Percentiles rank a stretch among this genome's conserved stretches.
Conservation (phyloP, 1,140 invertebrate genomes). For the Drosophila oshimai region DNA sequence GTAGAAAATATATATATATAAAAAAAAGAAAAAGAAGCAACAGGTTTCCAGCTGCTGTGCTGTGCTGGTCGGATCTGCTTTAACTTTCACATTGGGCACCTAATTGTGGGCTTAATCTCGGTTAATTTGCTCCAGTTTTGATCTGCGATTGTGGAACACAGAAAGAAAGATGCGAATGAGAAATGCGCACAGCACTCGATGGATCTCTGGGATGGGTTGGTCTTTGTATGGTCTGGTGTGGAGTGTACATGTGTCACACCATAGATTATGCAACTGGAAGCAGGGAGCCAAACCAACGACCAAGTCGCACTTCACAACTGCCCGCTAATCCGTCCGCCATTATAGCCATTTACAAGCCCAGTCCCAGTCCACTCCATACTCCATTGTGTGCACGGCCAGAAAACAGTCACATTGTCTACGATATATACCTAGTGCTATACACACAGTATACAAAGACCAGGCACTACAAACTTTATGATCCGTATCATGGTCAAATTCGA, state of each 20-base stretch:
- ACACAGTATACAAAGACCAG: background rate
- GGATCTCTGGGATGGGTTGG: background rate
- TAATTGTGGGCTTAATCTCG: constrained; percentile 77
- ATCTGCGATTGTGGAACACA: constrained; percentile 41
- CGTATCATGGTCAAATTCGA: constrained; percentile 10
- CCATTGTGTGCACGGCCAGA: constrained; percentile 1
- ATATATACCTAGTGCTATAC: no score
- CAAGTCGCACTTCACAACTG: constrained; percentile 26
- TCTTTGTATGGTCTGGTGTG: no score
- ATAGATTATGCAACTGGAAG: constrained; percentile 11
- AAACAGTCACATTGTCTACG: constrained; percentile 2
- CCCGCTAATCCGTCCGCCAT: constrained; percentile 20
- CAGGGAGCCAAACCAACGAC: background rate
- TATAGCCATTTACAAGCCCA: constrained; percentile 7
- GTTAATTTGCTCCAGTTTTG: constrained; percentile 78
- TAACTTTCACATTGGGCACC: constrained; percentile 80
- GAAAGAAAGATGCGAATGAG: background rate
- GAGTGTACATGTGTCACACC: no score
- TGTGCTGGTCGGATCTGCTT: constrained; percentile 19
- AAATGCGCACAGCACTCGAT: background rate
- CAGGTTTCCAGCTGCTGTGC: constrained; percentile 59
- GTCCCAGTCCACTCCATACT: background rate
- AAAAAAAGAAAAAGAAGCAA: constrained; percentile 16
- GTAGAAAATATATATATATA: background rate
- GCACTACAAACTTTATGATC: background rate